Evolutionary conservation across 2,888 invertebrate species (phyloP).

Genomic region (Pteria penguin): DNA sequence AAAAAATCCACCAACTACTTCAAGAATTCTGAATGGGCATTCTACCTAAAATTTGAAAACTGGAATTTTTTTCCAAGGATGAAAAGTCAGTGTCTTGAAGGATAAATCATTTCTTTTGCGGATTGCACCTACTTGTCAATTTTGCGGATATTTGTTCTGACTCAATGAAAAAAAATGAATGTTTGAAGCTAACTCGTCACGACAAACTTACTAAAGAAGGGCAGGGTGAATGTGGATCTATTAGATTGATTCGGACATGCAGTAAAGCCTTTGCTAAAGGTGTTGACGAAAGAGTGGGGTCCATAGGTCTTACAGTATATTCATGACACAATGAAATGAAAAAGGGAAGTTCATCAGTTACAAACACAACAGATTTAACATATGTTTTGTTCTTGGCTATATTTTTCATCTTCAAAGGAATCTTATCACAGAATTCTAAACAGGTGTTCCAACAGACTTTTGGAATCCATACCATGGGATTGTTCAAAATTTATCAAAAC

Average conservation of each 20-base stretch:
- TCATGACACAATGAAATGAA: slow-evolving; percentile 3
- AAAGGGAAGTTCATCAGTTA: slow-evolving; percentile 18
- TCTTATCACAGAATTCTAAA: slow-evolving; percentile 18
- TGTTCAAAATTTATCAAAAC: too few relatives aligned
- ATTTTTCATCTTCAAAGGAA: slow-evolving; percentile 33
- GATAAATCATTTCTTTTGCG: slow-evolving; percentile 16
- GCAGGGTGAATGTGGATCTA: slow-evolving; percentile 9
- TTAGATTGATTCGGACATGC: slow-evolving; percentile 6
- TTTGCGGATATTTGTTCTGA: slow-evolving; percentile 22
- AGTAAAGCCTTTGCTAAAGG: slow-evolving; percentile 16
- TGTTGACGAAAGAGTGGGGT: too few relatives aligned
- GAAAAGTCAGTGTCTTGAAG: neutral
- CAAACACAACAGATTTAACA: too few relatives aligned
- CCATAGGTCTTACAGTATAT: too few relatives aligned
- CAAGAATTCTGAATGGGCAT: slow-evolving; percentile 1
- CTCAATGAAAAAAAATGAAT: neutral
- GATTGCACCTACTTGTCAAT: slow-evolving; percentile 16
- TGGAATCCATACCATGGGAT: slow-evolving; percentile 31
- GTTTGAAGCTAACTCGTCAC: neutral
- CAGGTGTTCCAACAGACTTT: slow-evolving; percentile 24
- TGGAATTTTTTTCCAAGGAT: slow-evolving; percentile 4
- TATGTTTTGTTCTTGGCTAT: slow-evolving; percentile 21
- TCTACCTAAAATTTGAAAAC: neutral
- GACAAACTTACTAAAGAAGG: neutral
- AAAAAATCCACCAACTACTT: too few relatives aligned